Base-by-base conservation (phyloP, 2,888 invertebrate species). In the Hirtodrosophila trivittata region DNA sequence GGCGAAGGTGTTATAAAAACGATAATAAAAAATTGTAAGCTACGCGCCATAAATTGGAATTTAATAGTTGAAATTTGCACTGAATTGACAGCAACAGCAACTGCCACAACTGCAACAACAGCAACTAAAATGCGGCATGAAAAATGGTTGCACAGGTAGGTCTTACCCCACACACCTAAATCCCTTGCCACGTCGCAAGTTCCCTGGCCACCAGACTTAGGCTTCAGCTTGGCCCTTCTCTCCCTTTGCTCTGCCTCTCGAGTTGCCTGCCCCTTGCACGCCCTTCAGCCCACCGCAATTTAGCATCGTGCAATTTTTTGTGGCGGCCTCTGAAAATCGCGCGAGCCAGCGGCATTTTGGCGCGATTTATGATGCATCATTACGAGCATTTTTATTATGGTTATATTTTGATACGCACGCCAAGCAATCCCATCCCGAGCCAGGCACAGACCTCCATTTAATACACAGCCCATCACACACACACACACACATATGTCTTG, bases 11-110 rank as follows among this genome's bases (percentile, higher is more conserved):
- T 82, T 83, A 82, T 83, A 86, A 86, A 83, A 68, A 60, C 77
- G 83, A 86, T 82, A 86, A 86, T 86, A 82, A 83, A 82, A 77
- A 80, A 86, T 86, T 75, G 86, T 82, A 75, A 83, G 73, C 77
- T 86, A 86, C 73, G 84, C 81, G 75, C 86, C 80, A 86, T 82
- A 86, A 82, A 86, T 82, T 77, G 82, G 86, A 84, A 83, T 82
- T 82, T 82, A 82, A 82, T 82, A 82, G 86, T 82, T 86, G 84
- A 82, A 83, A 80, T 86, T 83, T 83, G 85, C 83, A 76, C 81
- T 70, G 86, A 85, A 86, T 75, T 85, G 81, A 82, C 81, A 83
- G 80, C 56, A 42, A 26, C 39, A 63, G 30, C 51, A 32, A n/a
- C 60, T 49, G 12, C 51, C 50, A 28, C 38, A 28, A 47, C 56